A percentile compares a stretch with the other conserved stretches of the same genome.
Evolutionary conservation across 2,888 invertebrate genomes (phyloP).

Genomic region (Craniophora ligustri): DNA sequence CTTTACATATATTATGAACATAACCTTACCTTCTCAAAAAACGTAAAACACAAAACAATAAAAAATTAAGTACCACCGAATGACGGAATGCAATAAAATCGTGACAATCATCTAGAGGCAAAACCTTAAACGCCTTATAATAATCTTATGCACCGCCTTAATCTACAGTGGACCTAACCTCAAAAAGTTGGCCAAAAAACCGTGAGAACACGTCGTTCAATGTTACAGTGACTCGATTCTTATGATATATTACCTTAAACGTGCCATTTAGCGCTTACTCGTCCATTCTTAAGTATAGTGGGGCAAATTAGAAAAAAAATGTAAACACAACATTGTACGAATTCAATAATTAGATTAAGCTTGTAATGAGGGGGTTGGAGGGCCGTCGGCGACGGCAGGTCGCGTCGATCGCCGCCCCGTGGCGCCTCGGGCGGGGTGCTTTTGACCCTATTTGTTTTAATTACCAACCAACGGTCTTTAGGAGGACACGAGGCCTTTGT

Average conservation of each 20-base stretch:
- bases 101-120: slow-evolving; percentile 83
- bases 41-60: slow-evolving; percentile 17
- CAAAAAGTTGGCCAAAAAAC: slow-evolving; percentile 68
- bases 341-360: slow-evolving; percentile 89
- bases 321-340: slow-evolving; percentile 88
- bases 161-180: slow-evolving; percentile 64
- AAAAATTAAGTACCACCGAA: slow-evolving; percentile 47
- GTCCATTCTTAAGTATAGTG: slow-evolving; percentile 86
- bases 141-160: slow-evolving; percentile 68
- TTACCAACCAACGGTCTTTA: slow-evolving; percentile 84
- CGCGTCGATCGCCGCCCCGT: slow-evolving; percentile 78
- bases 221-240: slow-evolving; percentile 80
- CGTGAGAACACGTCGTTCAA: slow-evolving; percentile 82
- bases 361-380: slow-evolving; percentile 84
- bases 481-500: slow-evolving; percentile 82
- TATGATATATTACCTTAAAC: slow-evolving; percentile 87
- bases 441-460: slow-evolving; percentile 89
- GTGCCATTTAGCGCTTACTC: slow-evolving; percentile 88
- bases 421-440: slow-evolving; percentile 85
- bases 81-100: slow-evolving; percentile 72
- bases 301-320: slow-evolving; percentile 86
- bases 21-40: slow-evolving; percentile 3
- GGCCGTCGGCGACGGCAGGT: slow-evolving; percentile 81
- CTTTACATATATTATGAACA: slow-evolving; percentile 11
- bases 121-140: slow-evolving; percentile 64